Conservation (phyloP, 2,888 invertebrate genomes). For the Phoronis australis region DNA sequence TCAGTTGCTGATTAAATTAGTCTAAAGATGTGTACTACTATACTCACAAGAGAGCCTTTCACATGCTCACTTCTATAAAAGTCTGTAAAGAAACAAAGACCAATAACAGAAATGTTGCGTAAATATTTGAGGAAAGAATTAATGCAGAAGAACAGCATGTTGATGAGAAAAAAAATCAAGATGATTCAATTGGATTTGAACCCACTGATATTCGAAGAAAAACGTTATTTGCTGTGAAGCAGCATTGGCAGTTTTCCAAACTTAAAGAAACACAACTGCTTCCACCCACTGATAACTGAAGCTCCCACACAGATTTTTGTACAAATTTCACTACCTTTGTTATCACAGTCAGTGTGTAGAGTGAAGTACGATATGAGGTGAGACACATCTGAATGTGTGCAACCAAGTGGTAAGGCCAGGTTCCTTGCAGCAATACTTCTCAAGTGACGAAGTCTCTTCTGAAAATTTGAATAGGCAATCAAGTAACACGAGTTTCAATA, state of each 20-base stretch:
- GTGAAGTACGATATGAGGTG: slow-evolving; percentile 38
- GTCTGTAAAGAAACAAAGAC: slow-evolving; percentile 27
- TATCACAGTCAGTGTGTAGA: slow-evolving; percentile 31
- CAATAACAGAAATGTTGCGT: background rate
- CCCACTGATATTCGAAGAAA: no score
- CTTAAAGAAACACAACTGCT: no score
- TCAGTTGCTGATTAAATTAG: no score
- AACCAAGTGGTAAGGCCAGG: slow-evolving; percentile 24
- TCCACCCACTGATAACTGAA: no score
- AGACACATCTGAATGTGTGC: slow-evolving; percentile 25
- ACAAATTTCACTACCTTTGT: slow-evolving; percentile 24
- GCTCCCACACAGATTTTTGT: background rate
- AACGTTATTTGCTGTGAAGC: no score
- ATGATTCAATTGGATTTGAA: no score
- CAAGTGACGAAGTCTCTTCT: slow-evolving; percentile 60
- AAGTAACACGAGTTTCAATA: no score
- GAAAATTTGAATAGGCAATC: no score
- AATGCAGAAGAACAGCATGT: background rate
- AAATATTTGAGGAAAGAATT: background rate
- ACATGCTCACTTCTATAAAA: slow-evolving; percentile 46
- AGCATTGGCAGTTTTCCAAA: no score
- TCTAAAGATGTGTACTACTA: no score
- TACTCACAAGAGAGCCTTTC: slow-evolving; percentile 43
- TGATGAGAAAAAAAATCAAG: no score
- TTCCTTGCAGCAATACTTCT: slow-evolving; percentile 42